These are phyloP conservation scores for Nomada ruficornis DNA, from an alignment of 2,888 invertebrate species.

Conservation along the genomic window DNA sequence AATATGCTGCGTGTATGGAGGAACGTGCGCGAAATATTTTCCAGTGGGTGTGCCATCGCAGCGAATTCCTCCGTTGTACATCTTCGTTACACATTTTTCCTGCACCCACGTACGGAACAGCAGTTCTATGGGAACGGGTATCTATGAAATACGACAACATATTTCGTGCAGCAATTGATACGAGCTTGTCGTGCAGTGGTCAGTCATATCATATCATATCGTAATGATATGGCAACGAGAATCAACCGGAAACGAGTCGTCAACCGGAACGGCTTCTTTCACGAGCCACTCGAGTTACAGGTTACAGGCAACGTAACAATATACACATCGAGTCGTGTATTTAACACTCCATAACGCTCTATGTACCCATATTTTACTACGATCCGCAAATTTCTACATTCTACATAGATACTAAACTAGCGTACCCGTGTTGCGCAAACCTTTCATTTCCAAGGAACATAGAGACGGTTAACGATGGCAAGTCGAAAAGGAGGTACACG, in stretches of 20 bases:
- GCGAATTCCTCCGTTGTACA: conserved; percentile 14
- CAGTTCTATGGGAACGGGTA: not conserved
- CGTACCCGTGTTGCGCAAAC: no score
- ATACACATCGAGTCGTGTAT: not conserved
- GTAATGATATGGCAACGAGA: conserved; percentile 51
- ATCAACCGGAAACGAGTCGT: conserved; percentile 73
- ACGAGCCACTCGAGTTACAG: conserved; percentile 58
- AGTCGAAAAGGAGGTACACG: not conserved
- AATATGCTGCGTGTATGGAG: not conserved
- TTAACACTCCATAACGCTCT: no score
- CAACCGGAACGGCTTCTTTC: conserved; percentile 77
- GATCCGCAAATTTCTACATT: no score
- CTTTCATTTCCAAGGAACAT: not conserved
- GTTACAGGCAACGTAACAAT: conserved; percentile 31
- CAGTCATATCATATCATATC: conserved; percentile 59
- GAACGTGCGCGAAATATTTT: conserved; percentile 30
- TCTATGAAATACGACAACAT: conserved; percentile 22
- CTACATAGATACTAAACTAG: not conserved
- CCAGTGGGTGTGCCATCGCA: conserved; percentile 38
- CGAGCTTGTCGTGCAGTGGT: conserved; percentile 41
- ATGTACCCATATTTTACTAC: no score
- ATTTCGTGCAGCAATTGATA: conserved; percentile 50
- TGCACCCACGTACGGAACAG: no score
- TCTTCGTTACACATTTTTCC: not conserved
- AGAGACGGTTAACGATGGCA: not conserved